Evolutionary conservation across 2,797 vertebrate genomes (phyloP), one percentile per base, ranked within the genome.

Genomic region (Bovichtus variegatus): DNA sequence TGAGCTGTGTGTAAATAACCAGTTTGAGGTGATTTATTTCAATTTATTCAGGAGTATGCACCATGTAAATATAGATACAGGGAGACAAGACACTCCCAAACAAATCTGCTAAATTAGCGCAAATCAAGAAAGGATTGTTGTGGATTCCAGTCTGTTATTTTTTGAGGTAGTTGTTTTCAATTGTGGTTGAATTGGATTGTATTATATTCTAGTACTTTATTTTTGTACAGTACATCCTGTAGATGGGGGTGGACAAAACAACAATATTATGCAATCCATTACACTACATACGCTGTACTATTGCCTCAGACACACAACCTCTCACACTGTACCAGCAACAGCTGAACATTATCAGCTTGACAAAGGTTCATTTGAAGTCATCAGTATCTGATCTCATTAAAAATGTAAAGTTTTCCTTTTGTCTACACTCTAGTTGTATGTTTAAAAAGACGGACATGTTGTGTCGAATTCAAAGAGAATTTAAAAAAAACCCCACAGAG

Each of bases 231-330:
- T 55, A 50, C 80, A 75, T 71, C 76, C 54, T 73, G 36, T 80
- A 57, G 81, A 85, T n/a, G 87, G 87, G 82, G 90, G 90, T 84
- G 86, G 88, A 87, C 62, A 76, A 84, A 87, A 89, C 82, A 84
- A 67, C 46, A 80, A 84, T 53, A 82, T 91, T 92, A 91, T 66
- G 84, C 81, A 91, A 93, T 90, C 82, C 74, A 75, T 86, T 70
- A 82, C 61, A 82, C 44, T 72, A 74, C 68, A 71, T 75, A 41
- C 21, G 15, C 71, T 58, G 23, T 13, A 23, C 44, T 76, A 77
- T 47, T 49, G 80, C 65, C 73, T 78, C 16, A 57, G 51, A 59
- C 64, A 61, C 63, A 60, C 51, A 65, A 65, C 76, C 49, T 66
- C 40, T 66, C 38, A 53, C 13, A 51, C 38, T 15, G 23, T 31